These are phyloP conservation scores for Planococcus citri DNA, from an alignment of 1,140 invertebrate genomes.

Conservation along the genomic window DNA sequence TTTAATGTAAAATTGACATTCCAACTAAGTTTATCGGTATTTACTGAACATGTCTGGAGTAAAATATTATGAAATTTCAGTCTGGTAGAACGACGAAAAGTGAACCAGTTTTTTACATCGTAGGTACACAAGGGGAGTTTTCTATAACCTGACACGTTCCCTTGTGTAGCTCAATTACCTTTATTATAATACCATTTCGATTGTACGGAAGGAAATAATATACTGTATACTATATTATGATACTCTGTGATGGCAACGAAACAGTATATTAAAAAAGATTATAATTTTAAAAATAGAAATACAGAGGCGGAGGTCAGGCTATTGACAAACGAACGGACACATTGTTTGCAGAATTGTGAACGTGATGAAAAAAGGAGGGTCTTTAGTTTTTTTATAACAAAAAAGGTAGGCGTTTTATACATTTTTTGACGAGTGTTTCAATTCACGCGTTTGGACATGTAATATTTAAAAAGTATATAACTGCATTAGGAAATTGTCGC, in stretches of 20 bases:
- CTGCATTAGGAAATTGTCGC: slow-evolving; percentile 13
- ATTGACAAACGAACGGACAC: slow-evolving; percentile 15
- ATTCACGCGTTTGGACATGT: slow-evolving; percentile 16
- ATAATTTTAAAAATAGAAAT: slow-evolving; percentile 9
- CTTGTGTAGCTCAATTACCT: neutral
- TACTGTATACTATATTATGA: neutral
- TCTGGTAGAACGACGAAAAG: neutral
- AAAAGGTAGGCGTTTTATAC: slow-evolving; percentile 13
- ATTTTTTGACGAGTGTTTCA: slow-evolving; percentile 19
- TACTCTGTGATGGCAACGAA: neutral
- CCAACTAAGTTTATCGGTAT: neutral
- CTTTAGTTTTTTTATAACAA: slow-evolving; percentile 10
- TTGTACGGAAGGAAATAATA: neutral
- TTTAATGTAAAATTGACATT: slow-evolving; percentile 4
- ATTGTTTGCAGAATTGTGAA: slow-evolving; percentile 16
- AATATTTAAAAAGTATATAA: slow-evolving; percentile 17
- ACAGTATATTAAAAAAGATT: slow-evolving; percentile 10
- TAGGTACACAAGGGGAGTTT: too few relatives aligned
- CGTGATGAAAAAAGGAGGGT: slow-evolving; percentile 19
- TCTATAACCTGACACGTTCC: neutral
- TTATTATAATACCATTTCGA: neutral
- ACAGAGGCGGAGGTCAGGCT: slow-evolving; percentile 10
- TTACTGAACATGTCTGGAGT: neutral
- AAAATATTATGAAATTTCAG: neutral
- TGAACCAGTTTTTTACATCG: slow-evolving; percentile 5